phyloP scores from a whole-genome alignment of 2,797 vertebrate genomes.

The Poliocrania exsul region DNA sequence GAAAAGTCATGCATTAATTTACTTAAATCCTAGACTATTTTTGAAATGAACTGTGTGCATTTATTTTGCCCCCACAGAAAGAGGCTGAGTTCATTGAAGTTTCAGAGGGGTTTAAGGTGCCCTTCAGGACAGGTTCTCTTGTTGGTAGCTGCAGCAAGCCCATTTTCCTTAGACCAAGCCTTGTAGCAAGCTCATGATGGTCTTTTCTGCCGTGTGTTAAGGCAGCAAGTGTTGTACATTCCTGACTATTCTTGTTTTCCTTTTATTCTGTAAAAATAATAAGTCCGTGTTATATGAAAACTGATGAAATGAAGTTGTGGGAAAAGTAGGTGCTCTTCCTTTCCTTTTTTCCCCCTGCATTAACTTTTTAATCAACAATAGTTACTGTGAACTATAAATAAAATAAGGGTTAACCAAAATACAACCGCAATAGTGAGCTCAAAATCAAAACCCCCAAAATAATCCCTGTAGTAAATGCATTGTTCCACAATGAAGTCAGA shows the following conservation, averaged over 20 bases:
- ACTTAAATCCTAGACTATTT: slow-evolving; percentile 17
- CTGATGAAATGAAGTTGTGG: background rate
- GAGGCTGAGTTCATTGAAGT: background rate
- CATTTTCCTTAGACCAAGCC: background rate
- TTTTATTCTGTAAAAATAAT: background rate
- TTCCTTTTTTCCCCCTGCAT: background rate
- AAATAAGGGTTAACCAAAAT: background rate
- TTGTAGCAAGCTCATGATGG: background rate
- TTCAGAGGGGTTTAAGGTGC: slow-evolving; percentile 9
- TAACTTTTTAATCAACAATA: background rate
- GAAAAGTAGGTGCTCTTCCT: background rate
- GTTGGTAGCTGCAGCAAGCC: background rate
- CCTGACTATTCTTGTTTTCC: background rate
- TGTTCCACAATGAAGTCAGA: background rate
- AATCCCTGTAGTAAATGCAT: background rate
- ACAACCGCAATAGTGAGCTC: background rate
- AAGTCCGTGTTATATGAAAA: background rate
- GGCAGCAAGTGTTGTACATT: background rate
- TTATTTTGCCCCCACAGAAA: background rate
- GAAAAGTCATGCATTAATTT: slow-evolving; percentile 15
- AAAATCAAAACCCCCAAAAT: background rate
- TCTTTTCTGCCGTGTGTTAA: background rate
- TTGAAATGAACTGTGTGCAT: background rate
- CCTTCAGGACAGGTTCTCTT: background rate
- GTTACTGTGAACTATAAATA: background rate